Evolutionary conservation across 1,140 invertebrate species (phyloP), one percentile per base, ranked within the genome.

Genomic region (Chymomyza costata): DNA sequence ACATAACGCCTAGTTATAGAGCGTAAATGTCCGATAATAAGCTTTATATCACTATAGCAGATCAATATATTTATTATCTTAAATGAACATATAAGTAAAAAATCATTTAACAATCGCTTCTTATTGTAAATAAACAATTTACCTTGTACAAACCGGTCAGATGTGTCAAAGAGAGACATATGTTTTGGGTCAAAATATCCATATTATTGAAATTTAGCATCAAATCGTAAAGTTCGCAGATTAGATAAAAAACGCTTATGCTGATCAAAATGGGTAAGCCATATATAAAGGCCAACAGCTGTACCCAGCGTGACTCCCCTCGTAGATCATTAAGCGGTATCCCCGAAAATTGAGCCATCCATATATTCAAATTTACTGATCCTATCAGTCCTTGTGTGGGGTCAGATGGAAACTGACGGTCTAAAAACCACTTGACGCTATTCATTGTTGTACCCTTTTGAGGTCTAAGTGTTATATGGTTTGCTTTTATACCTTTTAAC

Each of bases 301-400:
- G 53, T 6, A 74, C 28, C 0, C 7, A 1, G 0, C 10, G 18
- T 2, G 78, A 58, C 40, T 82, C 74, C 0, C n/a, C 7, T 34
- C 64, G 57, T 0, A 82, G 32, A 0, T 69, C 74, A 2, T 56
- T 11, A 13, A 82, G 11, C 0, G 78, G 78, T n/a, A 82, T 19
- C 5, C 78, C 78, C 13, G 49, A 47, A 11, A 68, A 16, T 5
- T 82, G 66, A 0, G 60, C 62, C 28, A 82, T 39, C 55, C 63
- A 80, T n/a, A 70, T 21, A 32, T 80, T 80, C n/a, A 81, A 44
- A 25, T 74, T 57, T 5, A 82, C 50, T n/a, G 78, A 82, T 16
- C 78, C 78, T 3, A 80, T 55, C 41, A 14, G 34, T 3, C 78
- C 78, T 8, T 37, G 38, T 2, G 31, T 30, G 3, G 68, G 51